phyloP scores from a whole-genome alignment of 2,797 vertebrate species.

The Taenioides sp. region DNA sequence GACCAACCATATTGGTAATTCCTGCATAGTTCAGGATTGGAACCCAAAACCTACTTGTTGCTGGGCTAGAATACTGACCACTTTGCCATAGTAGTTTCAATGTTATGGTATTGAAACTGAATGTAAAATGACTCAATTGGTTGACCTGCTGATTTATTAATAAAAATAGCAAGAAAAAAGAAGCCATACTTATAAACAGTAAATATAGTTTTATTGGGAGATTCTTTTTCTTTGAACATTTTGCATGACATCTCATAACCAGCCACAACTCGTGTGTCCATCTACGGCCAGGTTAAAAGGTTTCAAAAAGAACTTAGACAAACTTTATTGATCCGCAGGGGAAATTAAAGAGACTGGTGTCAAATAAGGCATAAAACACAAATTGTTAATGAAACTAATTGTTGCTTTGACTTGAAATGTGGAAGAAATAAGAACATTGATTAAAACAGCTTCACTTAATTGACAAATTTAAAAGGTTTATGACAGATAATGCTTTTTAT shows the following conservation, averaged over 20 bases:
- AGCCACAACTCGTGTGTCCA: neutral
- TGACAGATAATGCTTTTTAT: neutral
- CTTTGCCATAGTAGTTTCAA: neutral
- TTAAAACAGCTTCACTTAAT: neutral
- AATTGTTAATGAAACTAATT: neutral
- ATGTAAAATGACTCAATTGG: neutral
- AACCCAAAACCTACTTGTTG: neutral
- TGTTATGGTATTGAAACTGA: neutral
- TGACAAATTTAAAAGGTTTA: neutral
- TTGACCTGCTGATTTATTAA: neutral
- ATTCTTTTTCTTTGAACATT: neutral
- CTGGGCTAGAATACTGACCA: neutral
- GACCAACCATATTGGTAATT: neutral
- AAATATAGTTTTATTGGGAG: neutral
- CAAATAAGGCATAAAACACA: too few species aligned
- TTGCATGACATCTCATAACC: constrained; percentile 1
- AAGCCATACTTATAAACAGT: too few species aligned
- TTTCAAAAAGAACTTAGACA: neutral
- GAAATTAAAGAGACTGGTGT: too few species aligned
- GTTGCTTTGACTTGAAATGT: constrained; percentile 1
- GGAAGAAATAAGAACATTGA: neutral
- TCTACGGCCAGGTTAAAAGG: neutral
- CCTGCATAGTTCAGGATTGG: neutral
- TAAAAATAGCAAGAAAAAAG: too few species aligned
- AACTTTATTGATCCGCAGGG: too few species aligned